Evolutionary conservation across 2,113 vertebrate genomes (phyloP).

Genomic region (Prochilodus magdalenae): DNA sequence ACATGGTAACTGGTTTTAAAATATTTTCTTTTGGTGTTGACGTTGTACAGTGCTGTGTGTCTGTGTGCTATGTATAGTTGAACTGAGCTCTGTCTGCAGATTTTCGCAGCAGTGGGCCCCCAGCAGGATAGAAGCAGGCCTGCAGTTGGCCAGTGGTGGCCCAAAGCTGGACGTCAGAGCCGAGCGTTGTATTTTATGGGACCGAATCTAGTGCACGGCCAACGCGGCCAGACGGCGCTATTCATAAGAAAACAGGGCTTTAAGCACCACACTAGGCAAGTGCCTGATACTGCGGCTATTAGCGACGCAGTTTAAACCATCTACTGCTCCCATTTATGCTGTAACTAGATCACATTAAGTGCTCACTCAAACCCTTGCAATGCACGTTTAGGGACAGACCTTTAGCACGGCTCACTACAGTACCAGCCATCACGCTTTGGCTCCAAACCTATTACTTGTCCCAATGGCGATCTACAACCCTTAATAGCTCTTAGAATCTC

Average conservation of each 20-base stretch:
- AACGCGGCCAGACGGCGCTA: slow-evolving; percentile 31
- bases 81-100: background rate
- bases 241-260: slow-evolving; percentile 79
- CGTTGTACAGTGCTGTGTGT: no score
- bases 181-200: slow-evolving; percentile 26
- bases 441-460: no score
- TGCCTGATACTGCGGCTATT: slow-evolving; percentile 66
- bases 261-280: slow-evolving; percentile 78
- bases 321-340: no score
- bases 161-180: slow-evolving; percentile 9
- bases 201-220: background rate
- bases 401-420: no score
- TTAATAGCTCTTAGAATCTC: no score
- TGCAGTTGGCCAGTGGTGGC: background rate
- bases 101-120: background rate
- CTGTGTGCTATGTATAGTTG: background rate
- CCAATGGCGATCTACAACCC: no score
- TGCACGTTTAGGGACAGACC: no score
- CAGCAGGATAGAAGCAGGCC: background rate
- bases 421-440: no score
- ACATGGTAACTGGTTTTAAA: background rate
- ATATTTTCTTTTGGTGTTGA: no score
- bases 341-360: no score
- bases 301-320: slow-evolving; percentile 70
- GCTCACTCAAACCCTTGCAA: no score